Percentiles rank a stretch among this genome's conserved stretches.
These are phyloP conservation scores for Ceyx melanurus DNA, from an alignment of 2,113 vertebrate species.

Conservation along the genomic window DNA sequence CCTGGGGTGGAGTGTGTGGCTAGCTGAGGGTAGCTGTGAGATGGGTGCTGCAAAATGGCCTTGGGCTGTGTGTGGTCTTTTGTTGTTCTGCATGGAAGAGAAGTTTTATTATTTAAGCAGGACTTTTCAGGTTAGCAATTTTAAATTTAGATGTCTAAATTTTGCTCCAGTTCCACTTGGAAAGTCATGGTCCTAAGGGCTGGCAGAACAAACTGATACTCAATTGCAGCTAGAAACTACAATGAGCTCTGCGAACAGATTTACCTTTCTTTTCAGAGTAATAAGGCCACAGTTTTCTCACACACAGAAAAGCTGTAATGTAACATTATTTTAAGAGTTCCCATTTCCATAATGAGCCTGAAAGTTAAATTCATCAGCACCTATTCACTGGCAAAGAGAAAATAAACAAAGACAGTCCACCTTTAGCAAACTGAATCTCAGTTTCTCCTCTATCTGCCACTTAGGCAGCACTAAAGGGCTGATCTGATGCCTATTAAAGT, in stretches of 20 bases:
- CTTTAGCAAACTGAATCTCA: neutral
- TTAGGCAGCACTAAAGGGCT: neutral
- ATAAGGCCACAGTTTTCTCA: neutral
- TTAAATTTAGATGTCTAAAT: neutral
- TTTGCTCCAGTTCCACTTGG: neutral
- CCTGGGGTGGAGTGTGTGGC: fast-evolving
- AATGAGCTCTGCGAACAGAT: neutral
- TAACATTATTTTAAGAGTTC: neutral
- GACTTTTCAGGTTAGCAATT: neutral
- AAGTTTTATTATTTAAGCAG: neutral
- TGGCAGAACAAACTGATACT: neutral
- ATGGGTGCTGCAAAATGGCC: neutral
- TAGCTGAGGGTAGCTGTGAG: neutral
- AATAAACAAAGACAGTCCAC: slow-evolving; percentile 16
- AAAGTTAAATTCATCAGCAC: slow-evolving; percentile 3
- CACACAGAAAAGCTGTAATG: neutral
- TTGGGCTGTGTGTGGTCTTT: neutral
- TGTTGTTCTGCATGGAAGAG: neutral
- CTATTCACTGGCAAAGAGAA: slow-evolving; percentile 14
- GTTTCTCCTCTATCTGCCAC: neutral
- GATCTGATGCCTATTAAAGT: neutral
- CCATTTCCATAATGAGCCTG: neutral
- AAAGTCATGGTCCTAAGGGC: neutral
- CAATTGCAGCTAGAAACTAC: neutral
- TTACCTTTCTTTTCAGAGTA: neutral